Evolutionary conservation across 2,797 vertebrate species (phyloP), one percentile per base, ranked within the genome.

Genomic region (Emys orbicularis): DNA sequence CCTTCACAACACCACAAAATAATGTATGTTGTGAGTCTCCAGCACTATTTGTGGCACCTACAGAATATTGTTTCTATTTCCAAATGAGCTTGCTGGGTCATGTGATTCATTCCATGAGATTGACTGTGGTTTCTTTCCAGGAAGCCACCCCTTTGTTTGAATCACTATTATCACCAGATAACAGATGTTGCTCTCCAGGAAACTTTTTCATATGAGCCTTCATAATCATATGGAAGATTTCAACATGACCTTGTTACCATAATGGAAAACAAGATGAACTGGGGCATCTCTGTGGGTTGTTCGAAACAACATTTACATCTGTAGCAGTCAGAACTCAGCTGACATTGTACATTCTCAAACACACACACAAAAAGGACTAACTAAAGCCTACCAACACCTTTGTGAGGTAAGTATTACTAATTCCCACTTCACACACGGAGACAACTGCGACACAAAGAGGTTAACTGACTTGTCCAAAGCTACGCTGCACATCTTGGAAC

Each of bases 151-250:
- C 68, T 41, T 72, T 25, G 68, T 96, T 97, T 95, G 97, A 96
- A 95, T 96, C 91, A 82, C 90, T 90, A 2, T 84, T 94, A 80
- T 54, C 87, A 84, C 65, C 82, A 93, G 94, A 95, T 90, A 96
- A 95, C 96, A 97, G 96, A 96, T 95, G 97, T 95, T 96, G 92
- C 95, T 97, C 96, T 97, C 95, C 96, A 97, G 95, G 97, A 96
- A 97, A 96, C 83, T 87, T 95, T 92, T 90, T 94, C 80, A 79
- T 88, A 80, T 84, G 85, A 88, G 87, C 74, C 89, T 34, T 85
- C 83, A 74, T 84, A 89, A 90, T 85, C 89, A 88, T 44, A 83
- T 2, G 1, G 87, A 96, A 96, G 94, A 96, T 94, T 96, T 94
- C 89, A 96, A 54, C 57, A 84, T 91, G 90, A 96, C 86, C 90